Percentiles rank a stretch among this genome's conserved stretches.
These are phyloP conservation scores for Amphilophus citrinellus DNA, from an alignment of 2,113 vertebrate species.

Conservation along the genomic window DNA sequence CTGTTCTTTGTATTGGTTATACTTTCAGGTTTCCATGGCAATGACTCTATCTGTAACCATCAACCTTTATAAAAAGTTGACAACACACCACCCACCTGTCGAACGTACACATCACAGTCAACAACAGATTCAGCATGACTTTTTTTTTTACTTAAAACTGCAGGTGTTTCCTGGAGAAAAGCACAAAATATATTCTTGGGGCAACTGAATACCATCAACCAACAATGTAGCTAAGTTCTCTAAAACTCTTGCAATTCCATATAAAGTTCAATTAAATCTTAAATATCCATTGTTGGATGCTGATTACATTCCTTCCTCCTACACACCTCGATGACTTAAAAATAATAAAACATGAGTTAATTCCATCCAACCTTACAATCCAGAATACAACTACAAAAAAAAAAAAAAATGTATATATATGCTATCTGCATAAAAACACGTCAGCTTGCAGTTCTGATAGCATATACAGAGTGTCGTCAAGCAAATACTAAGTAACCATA, in stretches of 20 bases:
- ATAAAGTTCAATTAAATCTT: not conserved
- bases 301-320: not conserved
- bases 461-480: not conserved
- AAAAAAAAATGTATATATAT: too few relatives aligned
- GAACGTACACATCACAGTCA: not conserved
- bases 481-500: not conserved
- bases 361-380: not conserved
- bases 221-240: accelerated
- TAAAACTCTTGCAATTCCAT: not conserved
- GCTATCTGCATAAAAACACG: not conserved
- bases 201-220: not conserved
- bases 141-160: not conserved
- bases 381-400: not conserved
- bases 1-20: not conserved
- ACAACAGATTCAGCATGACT: not conserved
- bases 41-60: not conserved
- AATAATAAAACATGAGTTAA: not conserved
- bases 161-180: not conserved
- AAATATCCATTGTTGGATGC: not conserved
- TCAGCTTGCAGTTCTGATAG: not conserved
- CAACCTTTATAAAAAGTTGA: slow-evolving; percentile 3
- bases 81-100: slow-evolving; percentile 10
- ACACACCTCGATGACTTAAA: not conserved
- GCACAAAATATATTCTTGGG: not conserved
- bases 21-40: slow-evolving; percentile 46